Evolutionary conservation across 2,888 invertebrate genomes (phyloP).

Genomic region (Euzophera pinguis): DNA sequence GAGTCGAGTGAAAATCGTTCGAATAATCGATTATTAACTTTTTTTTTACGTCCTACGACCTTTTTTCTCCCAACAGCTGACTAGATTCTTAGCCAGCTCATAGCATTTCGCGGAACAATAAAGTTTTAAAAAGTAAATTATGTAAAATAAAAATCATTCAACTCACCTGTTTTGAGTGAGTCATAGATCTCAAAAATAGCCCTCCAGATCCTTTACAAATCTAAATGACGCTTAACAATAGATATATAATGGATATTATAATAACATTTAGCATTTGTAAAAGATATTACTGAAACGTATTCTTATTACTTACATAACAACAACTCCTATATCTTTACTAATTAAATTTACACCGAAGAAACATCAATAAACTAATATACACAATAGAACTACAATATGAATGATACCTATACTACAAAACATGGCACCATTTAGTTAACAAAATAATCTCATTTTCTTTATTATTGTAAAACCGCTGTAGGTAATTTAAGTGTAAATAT

Average conservation of each 20-base stretch:
- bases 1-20: no score
- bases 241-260: background rate
- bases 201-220: constrained; percentile 24
- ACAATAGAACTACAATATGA: constrained; percentile 11
- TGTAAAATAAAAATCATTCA: no score
- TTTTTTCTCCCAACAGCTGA: no score
- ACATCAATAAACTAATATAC: constrained; percentile 13
- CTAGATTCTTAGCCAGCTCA: no score
- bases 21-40: no score
- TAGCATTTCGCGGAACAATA: no score
- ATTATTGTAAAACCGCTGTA: background rate
- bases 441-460: background rate
- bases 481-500: background rate
- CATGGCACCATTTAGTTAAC: constrained; percentile 3
- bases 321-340: constrained; percentile 22
- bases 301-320: constrained; percentile 34
- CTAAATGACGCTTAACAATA: constrained; percentile 8
- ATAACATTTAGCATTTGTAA: background rate
- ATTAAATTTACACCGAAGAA: constrained; percentile 14
- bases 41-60: no score
- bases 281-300: constrained; percentile 16
- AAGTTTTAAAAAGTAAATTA: no score
- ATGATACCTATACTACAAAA: constrained; percentile 4
- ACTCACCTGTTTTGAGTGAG: no score
- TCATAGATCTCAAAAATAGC: no score